These are phyloP conservation scores for Pteromalus puparum DNA, from an alignment of 1,140 invertebrate species.

Conservation along the genomic window DNA sequence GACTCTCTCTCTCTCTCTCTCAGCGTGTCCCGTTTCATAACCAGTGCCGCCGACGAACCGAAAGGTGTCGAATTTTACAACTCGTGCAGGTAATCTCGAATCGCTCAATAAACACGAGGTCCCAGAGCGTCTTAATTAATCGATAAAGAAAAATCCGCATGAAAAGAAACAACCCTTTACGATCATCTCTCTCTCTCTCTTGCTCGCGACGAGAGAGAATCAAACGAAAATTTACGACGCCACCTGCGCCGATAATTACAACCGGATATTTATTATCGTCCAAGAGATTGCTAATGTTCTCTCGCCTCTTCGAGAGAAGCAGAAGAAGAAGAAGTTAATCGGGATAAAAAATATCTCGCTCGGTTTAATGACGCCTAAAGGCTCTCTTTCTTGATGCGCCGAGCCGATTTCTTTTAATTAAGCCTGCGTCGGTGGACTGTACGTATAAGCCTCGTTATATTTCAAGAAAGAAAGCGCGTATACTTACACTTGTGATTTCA, in stretches of 20 bases:
- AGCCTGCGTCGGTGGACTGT: background rate
- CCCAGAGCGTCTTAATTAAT: constrained; percentile 46
- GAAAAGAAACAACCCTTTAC: constrained; percentile 37
- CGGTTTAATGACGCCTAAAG: constrained; percentile 8
- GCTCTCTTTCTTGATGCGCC: background rate
- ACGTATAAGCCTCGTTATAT: background rate
- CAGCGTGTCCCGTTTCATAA: background rate
- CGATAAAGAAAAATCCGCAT: constrained; percentile 40
- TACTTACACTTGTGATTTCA: background rate
- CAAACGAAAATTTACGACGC: constrained; percentile 38
- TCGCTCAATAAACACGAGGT: constrained; percentile 16
- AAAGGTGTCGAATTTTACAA: constrained; percentile 31
- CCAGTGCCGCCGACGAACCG: too few relatives aligned
- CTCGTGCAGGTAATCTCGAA: constrained; percentile 12
- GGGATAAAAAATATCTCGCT: constrained; percentile 25
- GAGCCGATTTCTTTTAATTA: constrained; percentile 49
- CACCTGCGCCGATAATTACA: constrained; percentile 47
- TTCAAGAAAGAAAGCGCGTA: background rate
- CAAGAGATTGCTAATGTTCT: constrained; percentile 32
- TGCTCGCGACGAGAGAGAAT: background rate
- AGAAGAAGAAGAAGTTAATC: background rate
- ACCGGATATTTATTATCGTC: constrained; percentile 45
- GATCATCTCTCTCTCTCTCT: background rate
- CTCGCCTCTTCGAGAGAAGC: background rate
- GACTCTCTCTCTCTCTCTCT: background rate